Conservation (phyloP, 2,113 vertebrate genomes). For the Halichoerus grypus region DNA sequence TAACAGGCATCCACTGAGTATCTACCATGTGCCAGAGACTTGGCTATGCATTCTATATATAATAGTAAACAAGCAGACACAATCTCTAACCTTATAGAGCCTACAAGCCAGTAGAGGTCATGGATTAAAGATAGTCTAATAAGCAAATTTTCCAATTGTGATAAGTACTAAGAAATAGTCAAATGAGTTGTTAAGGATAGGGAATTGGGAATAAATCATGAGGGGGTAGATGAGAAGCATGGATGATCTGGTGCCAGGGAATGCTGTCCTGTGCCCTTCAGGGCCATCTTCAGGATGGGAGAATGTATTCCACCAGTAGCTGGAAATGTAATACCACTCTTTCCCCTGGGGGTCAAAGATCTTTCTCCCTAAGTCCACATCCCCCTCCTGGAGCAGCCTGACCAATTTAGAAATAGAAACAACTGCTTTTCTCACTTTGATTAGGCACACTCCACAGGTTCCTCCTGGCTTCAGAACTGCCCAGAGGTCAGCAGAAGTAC, state of each 20-base stretch:
- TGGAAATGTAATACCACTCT: background rate
- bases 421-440: background rate
- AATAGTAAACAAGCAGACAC: background rate
- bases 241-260: rapidly evolving
- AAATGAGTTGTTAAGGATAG: background rate
- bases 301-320: background rate
- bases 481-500: background rate
- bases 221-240: background rate
- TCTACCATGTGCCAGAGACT: background rate
- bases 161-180: background rate
- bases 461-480: background rate
- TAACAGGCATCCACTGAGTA: background rate
- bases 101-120: background rate
- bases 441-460: background rate
- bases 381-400: background rate
- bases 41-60: background rate
- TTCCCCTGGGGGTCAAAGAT: background rate
- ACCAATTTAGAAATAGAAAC: background rate
- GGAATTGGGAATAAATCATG: background rate
- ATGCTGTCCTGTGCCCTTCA: background rate
- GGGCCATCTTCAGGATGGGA: background rate
- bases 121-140: background rate
- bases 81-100: background rate
- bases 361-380: background rate
- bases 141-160: background rate